Evolutionary conservation across 2,888 invertebrate genomes (phyloP).

Genomic region (Helleia helle): DNA sequence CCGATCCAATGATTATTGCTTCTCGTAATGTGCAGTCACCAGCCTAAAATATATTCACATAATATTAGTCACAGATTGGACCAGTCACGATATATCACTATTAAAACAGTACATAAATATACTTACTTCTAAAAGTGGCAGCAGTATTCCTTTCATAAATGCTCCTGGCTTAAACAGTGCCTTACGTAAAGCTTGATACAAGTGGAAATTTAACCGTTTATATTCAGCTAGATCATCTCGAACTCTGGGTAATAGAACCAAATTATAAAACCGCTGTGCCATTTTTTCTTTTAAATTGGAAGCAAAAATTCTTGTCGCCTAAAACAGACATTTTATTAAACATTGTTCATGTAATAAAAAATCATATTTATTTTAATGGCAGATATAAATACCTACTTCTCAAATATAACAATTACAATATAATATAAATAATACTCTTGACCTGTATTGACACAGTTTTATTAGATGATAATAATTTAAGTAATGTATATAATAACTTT

Average conservation of each 20-base stretch:
- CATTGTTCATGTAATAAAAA: too few relatives aligned
- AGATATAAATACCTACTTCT: too few relatives aligned
- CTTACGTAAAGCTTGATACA: conserved; percentile 95
- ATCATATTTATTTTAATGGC: too few relatives aligned
- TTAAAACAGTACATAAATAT: not conserved
- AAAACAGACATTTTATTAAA: conserved; percentile 23
- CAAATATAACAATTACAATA: too few relatives aligned
- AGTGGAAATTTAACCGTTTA: conserved; percentile 95
- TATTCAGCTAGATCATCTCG: conserved; percentile 97
- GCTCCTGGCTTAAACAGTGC: conserved; percentile 97
- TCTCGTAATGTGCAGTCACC: conserved; percentile 96
- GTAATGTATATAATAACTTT: too few relatives aligned
- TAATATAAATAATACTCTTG: too few relatives aligned
- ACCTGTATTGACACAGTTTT: too few relatives aligned
- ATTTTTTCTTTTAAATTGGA: conserved; percentile 96
- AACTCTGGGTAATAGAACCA: conserved; percentile 92
- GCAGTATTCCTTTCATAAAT: conserved; percentile 94
- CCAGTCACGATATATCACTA: not conserved
- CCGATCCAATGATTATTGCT: conserved; percentile 95
- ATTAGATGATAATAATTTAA: too few relatives aligned
- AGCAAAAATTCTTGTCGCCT: conserved; percentile 96
- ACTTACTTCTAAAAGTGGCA: conserved; percentile 79
- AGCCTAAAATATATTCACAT: conserved; percentile 61
- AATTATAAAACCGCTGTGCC: conserved; percentile 96
- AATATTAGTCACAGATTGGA: not conserved